Evolutionary conservation across 2,888 invertebrate genomes (phyloP), one percentile per base, ranked within the genome.

Genomic region (Cheilosia soror): DNA sequence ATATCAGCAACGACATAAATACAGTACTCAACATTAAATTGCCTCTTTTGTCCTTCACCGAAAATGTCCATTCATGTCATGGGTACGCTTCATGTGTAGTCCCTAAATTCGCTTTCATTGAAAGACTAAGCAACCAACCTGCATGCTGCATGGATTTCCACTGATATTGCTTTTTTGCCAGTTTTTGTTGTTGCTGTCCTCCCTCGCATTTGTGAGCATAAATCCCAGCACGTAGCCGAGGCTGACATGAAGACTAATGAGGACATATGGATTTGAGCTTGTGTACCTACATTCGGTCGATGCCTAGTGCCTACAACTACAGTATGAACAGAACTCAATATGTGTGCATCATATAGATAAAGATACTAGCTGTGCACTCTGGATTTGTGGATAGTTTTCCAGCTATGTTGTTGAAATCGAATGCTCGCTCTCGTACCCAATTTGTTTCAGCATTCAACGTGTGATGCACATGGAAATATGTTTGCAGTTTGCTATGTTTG

Each of bases 211-310:
- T 58, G 63, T 69, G 53, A 58, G 69, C 83, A 84, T 75, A 84
- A 79, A 84, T 84, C 83, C 83, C 53, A 65, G 79, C 83, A 84
- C 83, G 83, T 84, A 79, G 69, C 40, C 63, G 58, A 53, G 65
- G 53, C 83, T 84, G 83, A 84, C 83, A 79, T 79, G 83, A 84
- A 73, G 83, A 75, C 79, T 84, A 84, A 84, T 84, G 75, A 84
- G 79, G 69, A 84, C 79, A 84, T 60, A 79, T 75, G 79, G 79
- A 69, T 79, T 58, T 63, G 55, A 40, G 75, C 75, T 68, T 62
- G 60, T 78, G 60, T 60, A 57, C 47, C 51, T 49, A 47, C 5
- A n/a, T 15, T 47, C 33, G 29, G 57, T 44, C 20, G 42, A 49
- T 66, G 65, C 58, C 20, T 20, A 20, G 20, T 20, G 20, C 2